Evolutionary conservation across 2,113 vertebrate genomes (phyloP).

Genomic region (Salminus brasiliensis): DNA sequence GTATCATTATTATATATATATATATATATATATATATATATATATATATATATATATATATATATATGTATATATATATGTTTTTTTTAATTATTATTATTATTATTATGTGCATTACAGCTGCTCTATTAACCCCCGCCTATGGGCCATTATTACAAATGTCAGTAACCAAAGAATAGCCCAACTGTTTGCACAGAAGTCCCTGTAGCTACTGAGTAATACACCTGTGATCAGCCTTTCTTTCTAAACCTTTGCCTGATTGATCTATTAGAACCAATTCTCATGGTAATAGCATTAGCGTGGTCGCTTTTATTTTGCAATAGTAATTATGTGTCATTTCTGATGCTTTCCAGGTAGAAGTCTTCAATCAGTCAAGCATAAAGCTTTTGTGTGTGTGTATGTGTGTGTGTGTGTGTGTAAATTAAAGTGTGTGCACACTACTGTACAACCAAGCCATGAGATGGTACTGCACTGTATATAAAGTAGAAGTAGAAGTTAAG

Average conservation of each 20-base stretch:
- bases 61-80: too few species aligned
- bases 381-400: not conserved
- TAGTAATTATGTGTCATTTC: not conserved
- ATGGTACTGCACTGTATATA: not conserved
- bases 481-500: not conserved
- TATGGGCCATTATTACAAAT: too few species aligned
- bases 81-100: too few species aligned
- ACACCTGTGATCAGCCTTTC: too few species aligned
- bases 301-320: not conserved
- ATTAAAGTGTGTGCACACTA: not conserved
- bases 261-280: too few species aligned
- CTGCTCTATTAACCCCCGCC: too few species aligned
- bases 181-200: too few species aligned
- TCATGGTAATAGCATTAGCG: not conserved
- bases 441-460: not conserved
- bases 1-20: not conserved
- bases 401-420: not conserved
- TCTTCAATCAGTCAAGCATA: slow-evolving; percentile 26
- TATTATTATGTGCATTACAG: too few species aligned
- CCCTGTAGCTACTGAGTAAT: too few species aligned
- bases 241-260: too few species aligned
- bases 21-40: too few species aligned
- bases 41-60: too few species aligned
- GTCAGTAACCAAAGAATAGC: not conserved
- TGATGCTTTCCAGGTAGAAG: slow-evolving; percentile 21